These are phyloP conservation scores for Magallana angulata DNA, from an alignment of 1,140 invertebrate species.

Conservation along the genomic window DNA sequence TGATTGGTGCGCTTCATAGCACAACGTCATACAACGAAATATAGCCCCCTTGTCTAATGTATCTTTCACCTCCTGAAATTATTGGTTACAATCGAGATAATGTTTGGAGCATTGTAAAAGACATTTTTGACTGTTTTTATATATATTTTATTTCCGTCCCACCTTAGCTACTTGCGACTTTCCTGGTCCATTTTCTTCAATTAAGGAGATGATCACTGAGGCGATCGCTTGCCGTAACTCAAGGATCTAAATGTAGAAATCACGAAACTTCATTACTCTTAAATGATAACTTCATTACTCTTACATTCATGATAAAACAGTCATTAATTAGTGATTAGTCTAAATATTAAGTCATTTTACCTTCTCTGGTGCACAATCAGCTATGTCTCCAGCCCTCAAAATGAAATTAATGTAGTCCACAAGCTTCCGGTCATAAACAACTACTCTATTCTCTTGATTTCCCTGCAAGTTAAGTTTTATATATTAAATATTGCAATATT, in stretches of 20 bases:
- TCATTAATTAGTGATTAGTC: not conserved
- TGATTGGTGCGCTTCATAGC: constrained; percentile 75
- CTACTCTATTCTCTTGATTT: constrained; percentile 78
- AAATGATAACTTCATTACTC: not conserved
- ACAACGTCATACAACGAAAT: constrained; percentile 75
- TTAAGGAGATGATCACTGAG: constrained; percentile 72
- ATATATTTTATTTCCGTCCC: not conserved
- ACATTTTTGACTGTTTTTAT: no score
- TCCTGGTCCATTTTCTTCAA: constrained; percentile 77
- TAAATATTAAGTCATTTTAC: constrained; percentile 53
- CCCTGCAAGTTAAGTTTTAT: constrained; percentile 68
- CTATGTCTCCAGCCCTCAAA: constrained; percentile 76
- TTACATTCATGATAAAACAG: not conserved
- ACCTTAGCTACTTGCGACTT: constrained; percentile 78
- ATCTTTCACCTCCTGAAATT: constrained; percentile 77
- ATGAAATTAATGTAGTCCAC: constrained; percentile 80
- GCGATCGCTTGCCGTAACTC: constrained; percentile 76
- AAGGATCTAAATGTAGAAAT: constrained; percentile 67
- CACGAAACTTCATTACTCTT: not conserved
- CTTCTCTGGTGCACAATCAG: constrained; percentile 76
- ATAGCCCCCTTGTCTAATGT: constrained; percentile 78
- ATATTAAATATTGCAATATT: not conserved
- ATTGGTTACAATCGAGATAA: not conserved
- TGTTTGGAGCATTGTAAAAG: no score
- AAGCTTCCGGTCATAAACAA: constrained; percentile 78